Evolutionary conservation across 2,797 vertebrate species (phyloP).

Genomic region (Mareca strepera): DNA sequence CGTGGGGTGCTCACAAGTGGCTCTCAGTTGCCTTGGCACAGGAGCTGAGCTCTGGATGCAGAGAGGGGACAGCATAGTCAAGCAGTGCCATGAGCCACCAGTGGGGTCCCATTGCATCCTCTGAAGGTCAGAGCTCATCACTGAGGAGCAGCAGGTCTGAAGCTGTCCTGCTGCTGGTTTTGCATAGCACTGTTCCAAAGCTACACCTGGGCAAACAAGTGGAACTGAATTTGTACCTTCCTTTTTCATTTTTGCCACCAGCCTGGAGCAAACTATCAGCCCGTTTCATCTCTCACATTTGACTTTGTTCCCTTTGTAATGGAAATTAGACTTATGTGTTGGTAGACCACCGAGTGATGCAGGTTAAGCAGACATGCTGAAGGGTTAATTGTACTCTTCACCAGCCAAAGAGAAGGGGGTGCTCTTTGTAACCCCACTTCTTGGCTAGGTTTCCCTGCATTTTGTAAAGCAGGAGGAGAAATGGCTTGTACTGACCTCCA

Average conservation of each 20-base stretch:
- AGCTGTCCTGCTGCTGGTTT: neutral
- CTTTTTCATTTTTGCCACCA: neutral
- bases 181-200: neutral
- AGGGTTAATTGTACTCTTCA: neutral
- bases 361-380: neutral
- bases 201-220: neutral
- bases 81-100: neutral
- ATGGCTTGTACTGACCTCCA: neutral
- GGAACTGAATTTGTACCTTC: neutral
- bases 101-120: neutral
- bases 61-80: neutral
- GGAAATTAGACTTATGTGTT: neutral
- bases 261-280: neutral
- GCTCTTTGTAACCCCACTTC: neutral
- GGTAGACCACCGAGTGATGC: rapidly evolving
- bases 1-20: neutral
- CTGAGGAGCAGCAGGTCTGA: neutral
- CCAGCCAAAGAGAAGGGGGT: neutral
- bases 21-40: neutral
- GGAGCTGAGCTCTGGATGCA: neutral
- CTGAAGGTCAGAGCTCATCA: neutral
- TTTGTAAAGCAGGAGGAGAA: neutral
- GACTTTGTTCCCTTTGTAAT: neutral
- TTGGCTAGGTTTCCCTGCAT: neutral
- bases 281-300: neutral